Base-by-base conservation (phyloP, 2,888 invertebrate genomes). In the Agonopterix arenella region DNA sequence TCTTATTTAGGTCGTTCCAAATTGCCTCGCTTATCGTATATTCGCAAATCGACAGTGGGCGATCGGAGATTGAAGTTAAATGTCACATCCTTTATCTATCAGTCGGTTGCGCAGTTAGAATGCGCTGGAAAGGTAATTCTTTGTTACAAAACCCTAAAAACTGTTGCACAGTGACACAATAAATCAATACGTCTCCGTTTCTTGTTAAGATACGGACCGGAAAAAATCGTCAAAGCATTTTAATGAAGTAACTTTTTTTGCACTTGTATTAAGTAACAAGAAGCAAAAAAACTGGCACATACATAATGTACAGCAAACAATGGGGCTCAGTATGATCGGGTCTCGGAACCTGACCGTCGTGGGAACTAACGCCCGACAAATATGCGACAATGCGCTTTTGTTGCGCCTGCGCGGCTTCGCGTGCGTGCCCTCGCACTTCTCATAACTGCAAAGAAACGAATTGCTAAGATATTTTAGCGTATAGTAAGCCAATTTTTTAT, bases 361-460 rank as follows among this genome's bases (percentile, higher is more conserved):
- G 86, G 76, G 85, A 85, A 84, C 64, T 45, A 40, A 11, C 40
- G 53, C 56, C 53, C 69, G 61, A 65, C 75, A 79, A 77, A 72
- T 73, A 83, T 82, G 78, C 76, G 72, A 84, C 84, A 83, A 82
- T 81, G 69, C 69, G 61, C 75, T 72, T 73, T 80, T 80, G 76
- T 80, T 71, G 56, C 60, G 55, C 53, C 65, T 64, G 66, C 66
- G 28, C 28, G 5, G 45, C 37, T 43, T n/a, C 55, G 61, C 56
- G 59, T 55, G 55, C 54, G 67, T 63, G 60, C 59, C 58, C 48
- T 45, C 57, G 47, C 47, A 44, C 43, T 55, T 51, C 53, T 53
- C 38, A 11, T n/a, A 40, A 40, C n/a, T n/a, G 40, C 28, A 28
- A 28, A 28, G 18, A 28, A 28, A 28, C 28, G 28, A 28, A 28